These are phyloP conservation scores for Minunthozetes semirufus DNA, from an alignment of 2,888 invertebrate species.

Conservation along the genomic window DNA sequence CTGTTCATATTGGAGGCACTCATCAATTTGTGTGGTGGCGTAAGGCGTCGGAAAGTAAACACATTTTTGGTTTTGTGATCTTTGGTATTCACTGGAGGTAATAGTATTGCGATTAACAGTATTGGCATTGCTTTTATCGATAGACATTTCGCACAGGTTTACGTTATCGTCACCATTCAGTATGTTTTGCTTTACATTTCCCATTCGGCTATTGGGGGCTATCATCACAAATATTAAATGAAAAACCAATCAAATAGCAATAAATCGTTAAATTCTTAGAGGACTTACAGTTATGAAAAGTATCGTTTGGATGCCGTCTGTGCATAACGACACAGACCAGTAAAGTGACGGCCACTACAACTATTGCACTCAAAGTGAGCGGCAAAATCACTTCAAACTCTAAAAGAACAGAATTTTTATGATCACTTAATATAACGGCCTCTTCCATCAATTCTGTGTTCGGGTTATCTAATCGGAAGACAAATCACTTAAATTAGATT, in stretches of 20 bases:
- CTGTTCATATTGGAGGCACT: conserved; percentile 15
- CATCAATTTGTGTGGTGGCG: conserved; percentile 41
- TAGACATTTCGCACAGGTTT: background rate
- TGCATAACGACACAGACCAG: conserved; percentile 40
- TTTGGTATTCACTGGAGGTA: conserved; percentile 28
- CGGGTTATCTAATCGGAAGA: background rate
- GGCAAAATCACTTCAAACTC: conserved; percentile 41
- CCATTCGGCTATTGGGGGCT: background rate
- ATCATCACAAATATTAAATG: background rate
- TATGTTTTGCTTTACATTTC: conserved; percentile 18
- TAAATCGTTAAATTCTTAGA: background rate
- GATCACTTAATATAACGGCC: conserved; percentile 7
- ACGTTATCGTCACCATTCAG: conserved; percentile 6
- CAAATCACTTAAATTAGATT: background rate
- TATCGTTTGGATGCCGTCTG: conserved; percentile 39
- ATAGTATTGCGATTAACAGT: background rate
- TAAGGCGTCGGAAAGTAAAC: conserved; percentile 40
- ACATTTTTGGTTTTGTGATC: conserved; percentile 32
- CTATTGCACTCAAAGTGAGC: conserved; percentile 38
- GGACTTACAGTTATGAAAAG: conserved; percentile 37
- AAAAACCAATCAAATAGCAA: conserved; percentile 20
- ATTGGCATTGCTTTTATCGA: conserved; percentile 4
- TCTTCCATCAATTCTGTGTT: background rate
- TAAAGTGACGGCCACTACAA: conserved; percentile 40
- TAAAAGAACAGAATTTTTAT: conserved; percentile 20